phyloP scores from a whole-genome alignment of 2,113 vertebrate species.

The Hyaena hyaena region DNA sequence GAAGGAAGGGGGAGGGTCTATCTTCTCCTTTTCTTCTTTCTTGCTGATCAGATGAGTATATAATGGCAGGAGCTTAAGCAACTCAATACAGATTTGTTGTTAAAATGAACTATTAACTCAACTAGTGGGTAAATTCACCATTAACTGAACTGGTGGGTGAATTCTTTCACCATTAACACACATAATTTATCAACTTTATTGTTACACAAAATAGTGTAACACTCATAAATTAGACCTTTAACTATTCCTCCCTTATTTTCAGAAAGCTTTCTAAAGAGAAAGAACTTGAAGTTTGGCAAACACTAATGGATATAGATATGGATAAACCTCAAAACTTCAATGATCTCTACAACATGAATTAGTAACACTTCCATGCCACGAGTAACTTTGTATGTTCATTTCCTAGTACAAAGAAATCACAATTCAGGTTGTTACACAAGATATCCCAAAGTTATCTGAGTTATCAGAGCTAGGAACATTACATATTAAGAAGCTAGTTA shows the following conservation, averaged over 20 bases:
- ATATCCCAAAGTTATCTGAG: background rate
- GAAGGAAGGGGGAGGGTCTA: background rate
- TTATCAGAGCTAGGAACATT: constrained; percentile 4
- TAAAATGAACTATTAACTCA: constrained; percentile 36
- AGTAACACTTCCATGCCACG: background rate
- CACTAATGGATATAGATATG: background rate
- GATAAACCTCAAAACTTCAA: constrained; percentile 35
- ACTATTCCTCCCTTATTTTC: constrained; percentile 11
- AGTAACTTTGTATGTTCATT: constrained; percentile 28
- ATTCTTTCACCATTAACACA: constrained; percentile 49
- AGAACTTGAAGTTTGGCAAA: constrained; percentile 37
- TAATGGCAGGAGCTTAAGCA: constrained; percentile 15
- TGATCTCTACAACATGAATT: constrained; percentile 8
- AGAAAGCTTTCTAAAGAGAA: constrained; percentile 55
- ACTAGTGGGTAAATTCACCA: constrained; percentile 38
- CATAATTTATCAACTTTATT: constrained; percentile 7
- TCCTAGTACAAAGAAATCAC: constrained; percentile 20
- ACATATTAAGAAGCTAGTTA: constrained; percentile 26
- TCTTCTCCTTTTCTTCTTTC: background rate
- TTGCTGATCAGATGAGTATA: constrained; percentile 29
- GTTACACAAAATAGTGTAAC: background rate
- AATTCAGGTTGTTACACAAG: background rate
- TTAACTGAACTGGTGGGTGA: constrained; percentile 1
- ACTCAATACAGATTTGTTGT: background rate
- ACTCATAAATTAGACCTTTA: constrained; percentile 33